These are phyloP conservation scores for Rhagonycha lutea DNA, from an alignment of 2,888 invertebrate genomes.

Conservation along the genomic window DNA sequence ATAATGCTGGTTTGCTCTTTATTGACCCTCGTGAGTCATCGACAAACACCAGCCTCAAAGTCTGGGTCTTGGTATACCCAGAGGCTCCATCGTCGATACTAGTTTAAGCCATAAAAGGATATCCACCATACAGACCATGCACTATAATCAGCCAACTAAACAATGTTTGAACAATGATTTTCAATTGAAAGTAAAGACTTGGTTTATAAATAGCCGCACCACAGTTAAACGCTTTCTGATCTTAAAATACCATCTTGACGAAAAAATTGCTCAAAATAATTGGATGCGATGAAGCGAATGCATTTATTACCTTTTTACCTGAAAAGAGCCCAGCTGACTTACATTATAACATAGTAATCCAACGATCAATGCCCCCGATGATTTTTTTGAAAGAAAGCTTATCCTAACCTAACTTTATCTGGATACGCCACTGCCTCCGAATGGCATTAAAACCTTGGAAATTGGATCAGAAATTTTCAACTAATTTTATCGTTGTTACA, in stretches of 20 bases:
- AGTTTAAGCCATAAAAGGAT: conserved; percentile 22
- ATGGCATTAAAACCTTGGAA: background rate
- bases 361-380: background rate
- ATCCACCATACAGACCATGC: conserved; percentile 4
- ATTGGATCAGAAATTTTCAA: background rate
- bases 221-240: background rate
- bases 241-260: background rate
- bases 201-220: background rate
- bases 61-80: conserved; percentile 24
- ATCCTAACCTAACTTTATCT: background rate
- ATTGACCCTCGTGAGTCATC: conserved; percentile 22
- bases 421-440: background rate
- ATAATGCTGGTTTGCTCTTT: background rate
- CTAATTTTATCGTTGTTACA: background rate
- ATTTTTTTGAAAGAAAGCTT: background rate
- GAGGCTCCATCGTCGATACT: conserved; percentile 15
- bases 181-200: background rate
- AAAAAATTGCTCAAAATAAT: background rate
- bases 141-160: conserved; percentile 10
- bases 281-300: background rate
- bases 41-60: conserved; percentile 20
- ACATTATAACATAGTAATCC: too few species aligned
- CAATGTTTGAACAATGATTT: background rate
- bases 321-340: background rate
- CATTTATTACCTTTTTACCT: background rate